Evolutionary conservation across 2,113 vertebrate species (phyloP).

Genomic region (Coturnix japonica): DNA sequence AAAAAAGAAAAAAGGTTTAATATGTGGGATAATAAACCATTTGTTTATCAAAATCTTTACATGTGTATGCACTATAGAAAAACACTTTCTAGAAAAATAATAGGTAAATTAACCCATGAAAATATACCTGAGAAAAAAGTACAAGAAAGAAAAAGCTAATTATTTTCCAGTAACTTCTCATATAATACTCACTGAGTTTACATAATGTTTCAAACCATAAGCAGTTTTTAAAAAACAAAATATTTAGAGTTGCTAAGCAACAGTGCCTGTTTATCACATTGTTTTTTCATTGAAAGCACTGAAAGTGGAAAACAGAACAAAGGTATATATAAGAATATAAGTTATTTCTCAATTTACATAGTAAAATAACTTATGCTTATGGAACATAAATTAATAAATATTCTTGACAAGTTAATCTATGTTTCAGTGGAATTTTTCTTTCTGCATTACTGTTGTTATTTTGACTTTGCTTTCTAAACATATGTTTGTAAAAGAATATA

Average conservation of each 20-base stretch:
- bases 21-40: not conserved
- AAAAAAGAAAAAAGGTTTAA: not conserved
- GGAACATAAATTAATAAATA: not conserved
- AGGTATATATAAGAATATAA: not conserved
- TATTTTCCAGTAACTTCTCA: slow-evolving; percentile 17
- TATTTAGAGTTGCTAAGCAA: slow-evolving; percentile 48
- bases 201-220: not conserved
- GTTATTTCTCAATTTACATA: not conserved
- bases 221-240: not conserved
- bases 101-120: not conserved
- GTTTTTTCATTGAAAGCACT: not conserved
- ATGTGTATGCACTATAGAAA: not conserved
- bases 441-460: not conserved
- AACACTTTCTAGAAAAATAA: not conserved
- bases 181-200: not conserved
- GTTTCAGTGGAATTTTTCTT: not conserved
- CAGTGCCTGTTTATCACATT: not conserved
- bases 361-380: not conserved
- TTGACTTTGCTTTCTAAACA: not conserved
- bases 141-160: not conserved
- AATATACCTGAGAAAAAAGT: not conserved
- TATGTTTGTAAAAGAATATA: not conserved
- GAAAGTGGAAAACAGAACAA: slow-evolving; percentile 10
- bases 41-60: not conserved
- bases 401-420: not conserved